Evolutionary conservation across 1,140 invertebrate species (phyloP), one percentile per base, ranked within the genome.

Genomic region (Trichoplusia ni): DNA sequence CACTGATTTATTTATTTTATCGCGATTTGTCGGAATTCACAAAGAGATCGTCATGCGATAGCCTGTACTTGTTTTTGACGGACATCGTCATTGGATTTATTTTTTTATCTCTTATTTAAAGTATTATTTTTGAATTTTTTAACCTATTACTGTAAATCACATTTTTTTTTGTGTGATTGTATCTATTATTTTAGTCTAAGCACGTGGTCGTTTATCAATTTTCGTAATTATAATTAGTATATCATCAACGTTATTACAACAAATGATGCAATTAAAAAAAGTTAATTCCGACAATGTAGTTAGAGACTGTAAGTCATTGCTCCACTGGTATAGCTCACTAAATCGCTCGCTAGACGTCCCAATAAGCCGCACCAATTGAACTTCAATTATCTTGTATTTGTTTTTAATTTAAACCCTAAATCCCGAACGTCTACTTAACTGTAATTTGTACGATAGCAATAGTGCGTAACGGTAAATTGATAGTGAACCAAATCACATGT

Each of bases 1-100:
- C 78, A 79, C 73, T 81, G 81, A 85, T 85, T 84, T 85, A 75
- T 82, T 44, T 71, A 47, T 76, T 79, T 69, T 81, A 79, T 79
- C 82, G 71, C 59, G 53, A 33, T 70, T 49, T 40, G 77, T 73
- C 79, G 82, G 76, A 75, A 64, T 78, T 69, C 42, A 35, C 31
- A 58, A 58, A 58, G 54, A 58, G 54, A 58, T 60, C 19, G 25
- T 25, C 23, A 31, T 38, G 2, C n/a, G 54, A 58, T 58, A 42
- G 38, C 2, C 8, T 5, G 31, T 25, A 47, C 25, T 42, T 56
- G 61, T 54, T 64, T 56, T 54, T 44, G 40, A 54, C 4, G 37
- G 38, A 56, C 31, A 54, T 56, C 61, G 49, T 54, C 61, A 62
- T 54, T 33, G 27, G 61, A 64, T 64, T 51, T 62, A 38, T 61